These are phyloP conservation scores for Coregonus clupeaformis DNA, from an alignment of 2,113 vertebrate species.

Conservation along the genomic window DNA sequence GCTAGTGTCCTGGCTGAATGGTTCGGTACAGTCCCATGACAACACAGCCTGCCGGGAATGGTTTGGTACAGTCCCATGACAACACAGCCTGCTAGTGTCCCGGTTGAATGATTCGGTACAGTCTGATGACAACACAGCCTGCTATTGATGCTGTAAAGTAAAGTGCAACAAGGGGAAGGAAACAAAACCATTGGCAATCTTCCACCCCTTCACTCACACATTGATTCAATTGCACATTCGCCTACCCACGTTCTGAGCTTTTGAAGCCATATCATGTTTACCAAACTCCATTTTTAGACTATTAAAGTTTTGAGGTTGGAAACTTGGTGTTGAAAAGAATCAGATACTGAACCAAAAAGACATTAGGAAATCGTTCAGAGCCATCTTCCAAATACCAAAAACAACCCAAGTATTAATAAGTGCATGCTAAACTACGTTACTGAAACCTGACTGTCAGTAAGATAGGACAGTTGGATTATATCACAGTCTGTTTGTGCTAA, in stretches of 20 bases:
- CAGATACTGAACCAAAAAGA: neutral
- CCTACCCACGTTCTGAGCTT: neutral
- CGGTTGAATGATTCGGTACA: fast-evolving
- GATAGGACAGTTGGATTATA: conserved; percentile 5
- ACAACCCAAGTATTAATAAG: neutral
- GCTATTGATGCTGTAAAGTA: neutral
- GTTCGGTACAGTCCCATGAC: no score
- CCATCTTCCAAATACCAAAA: neutral
- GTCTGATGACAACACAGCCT: neutral
- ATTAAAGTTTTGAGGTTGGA: no score
- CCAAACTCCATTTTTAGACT: neutral
- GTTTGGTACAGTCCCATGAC: no score
- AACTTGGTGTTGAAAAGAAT: neutral
- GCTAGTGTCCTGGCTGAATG: no score
- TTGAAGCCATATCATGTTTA: neutral
- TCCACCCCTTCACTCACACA: neutral
- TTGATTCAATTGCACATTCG: neutral
- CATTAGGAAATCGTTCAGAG: neutral
- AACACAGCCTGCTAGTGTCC: no score
- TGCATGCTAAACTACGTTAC: neutral
- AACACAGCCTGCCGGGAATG: neutral
- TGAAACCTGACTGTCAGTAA: neutral
- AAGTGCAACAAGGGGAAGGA: neutral
- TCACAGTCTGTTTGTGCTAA: neutral
- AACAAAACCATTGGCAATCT: neutral